Percentiles rank a stretch among this genome's conserved stretches.
Evolutionary conservation across 92 coral and sea anemone genomes (phyloP).

Genomic region (Pocillopora meandrina): DNA sequence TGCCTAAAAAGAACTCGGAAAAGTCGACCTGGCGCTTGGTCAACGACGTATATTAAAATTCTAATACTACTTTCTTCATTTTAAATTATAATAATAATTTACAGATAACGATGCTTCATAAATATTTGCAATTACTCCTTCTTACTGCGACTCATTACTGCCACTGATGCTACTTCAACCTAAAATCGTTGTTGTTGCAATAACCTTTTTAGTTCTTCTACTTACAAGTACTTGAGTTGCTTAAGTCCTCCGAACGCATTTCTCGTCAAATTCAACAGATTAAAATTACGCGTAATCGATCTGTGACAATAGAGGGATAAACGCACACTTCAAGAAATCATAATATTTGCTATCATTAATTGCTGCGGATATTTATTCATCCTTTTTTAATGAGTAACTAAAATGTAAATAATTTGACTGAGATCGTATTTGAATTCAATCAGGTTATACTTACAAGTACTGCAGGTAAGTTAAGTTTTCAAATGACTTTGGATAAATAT

Average conservation of each 20-base stretch:
- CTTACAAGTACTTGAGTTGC: constrained; percentile 5
- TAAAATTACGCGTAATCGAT: neutral
- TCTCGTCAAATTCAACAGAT: neutral
- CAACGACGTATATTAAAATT: too few species aligned
- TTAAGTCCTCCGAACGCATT: constrained; percentile 8
- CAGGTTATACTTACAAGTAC: constrained; percentile 10
- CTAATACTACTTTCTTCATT: too few species aligned
- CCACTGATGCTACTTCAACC: neutral
- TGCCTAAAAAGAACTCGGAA: too few species aligned
- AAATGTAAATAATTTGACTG: neutral
- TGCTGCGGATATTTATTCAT: too few species aligned
- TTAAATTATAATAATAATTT: too few species aligned
- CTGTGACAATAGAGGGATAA: neutral
- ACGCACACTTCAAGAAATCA: neutral
- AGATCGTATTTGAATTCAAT: neutral
- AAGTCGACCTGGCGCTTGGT: too few species aligned
- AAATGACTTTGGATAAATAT: neutral
- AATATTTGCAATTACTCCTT: neutral
- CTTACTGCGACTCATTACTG: neutral
- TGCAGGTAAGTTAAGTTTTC: neutral
- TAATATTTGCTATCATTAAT: neutral
- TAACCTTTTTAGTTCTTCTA: neutral
- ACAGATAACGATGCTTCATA: too few species aligned
- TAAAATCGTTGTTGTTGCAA: neutral
- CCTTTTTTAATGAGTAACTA: neutral